Base-by-base conservation (phyloP, 2,113 vertebrate genomes). In the Bubo scandiacus region DNA sequence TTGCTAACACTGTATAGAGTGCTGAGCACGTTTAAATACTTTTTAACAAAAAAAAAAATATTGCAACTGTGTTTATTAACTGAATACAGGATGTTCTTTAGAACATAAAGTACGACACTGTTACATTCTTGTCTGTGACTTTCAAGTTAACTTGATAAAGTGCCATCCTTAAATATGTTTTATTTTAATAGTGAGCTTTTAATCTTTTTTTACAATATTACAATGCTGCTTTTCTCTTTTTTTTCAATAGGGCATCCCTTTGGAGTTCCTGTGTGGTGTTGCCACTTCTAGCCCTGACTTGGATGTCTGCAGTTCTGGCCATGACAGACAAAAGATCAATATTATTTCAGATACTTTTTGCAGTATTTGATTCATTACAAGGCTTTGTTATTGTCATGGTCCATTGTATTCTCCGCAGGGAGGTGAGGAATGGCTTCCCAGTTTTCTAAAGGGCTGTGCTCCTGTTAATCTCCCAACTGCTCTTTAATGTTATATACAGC, bases 261-360 rank as follows among this genome's bases (percentile, higher is more conserved):
- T 99, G 99, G 99, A 99, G 99, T 91, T 99, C 99, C 87, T 99
- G 99, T 72, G 99, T 99, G 55, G 99, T 99, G 63, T 94, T 99
- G 74, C 99, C 99, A 68, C 99, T 99, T 94, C 98, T 99, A 95
- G 99, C 99, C 54, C 96, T 99, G 96, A 99, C 99, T 43, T 99
- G 99, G 99, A 99, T 99, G 99, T 99, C 99, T 75, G 99, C 99
- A 3, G 99, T 99, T 94, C 98, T 99, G 91, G 99, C 99, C 93
- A 99, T 99, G 99, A 99, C 99, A 57, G 99, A 99, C 98, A 99
- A 99, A 98, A 99, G 99, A 92, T 99, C 99, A 94, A 99, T 99
- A 96, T 98, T 99, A 94, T 99, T 99, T 98, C 99, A 99, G 97
- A 99, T 99, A 97, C 99, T 99, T 91, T 99, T 99, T 72, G 99